Evolutionary conservation across 2,113 vertebrate genomes (phyloP).

Genomic region (Anas platyrhynchos): DNA sequence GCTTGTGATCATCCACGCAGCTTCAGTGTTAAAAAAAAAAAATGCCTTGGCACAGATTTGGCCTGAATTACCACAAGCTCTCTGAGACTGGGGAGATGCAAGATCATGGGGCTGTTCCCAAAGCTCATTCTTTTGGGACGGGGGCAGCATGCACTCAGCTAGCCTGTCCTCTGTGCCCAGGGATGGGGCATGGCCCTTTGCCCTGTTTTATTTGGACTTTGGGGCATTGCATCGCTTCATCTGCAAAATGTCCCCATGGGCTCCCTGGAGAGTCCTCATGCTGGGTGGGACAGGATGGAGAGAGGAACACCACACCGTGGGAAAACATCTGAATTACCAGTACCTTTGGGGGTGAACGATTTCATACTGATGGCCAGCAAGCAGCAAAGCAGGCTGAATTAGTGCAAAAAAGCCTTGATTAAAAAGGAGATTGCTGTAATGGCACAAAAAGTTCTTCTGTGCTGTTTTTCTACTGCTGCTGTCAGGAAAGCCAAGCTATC

Average conservation of each 20-base stretch:
- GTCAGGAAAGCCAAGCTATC: not conserved
- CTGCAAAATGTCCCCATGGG: not conserved
- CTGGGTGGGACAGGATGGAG: not conserved
- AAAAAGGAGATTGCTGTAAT: not conserved
- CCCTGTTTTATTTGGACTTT: not conserved
- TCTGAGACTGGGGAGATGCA: rapidly evolving
- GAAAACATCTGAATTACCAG: not conserved
- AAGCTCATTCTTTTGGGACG: not conserved
- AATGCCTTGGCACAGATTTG: not conserved
- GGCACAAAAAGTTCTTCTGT: not conserved
- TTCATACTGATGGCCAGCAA: not conserved
- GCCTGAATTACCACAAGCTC: not conserved
- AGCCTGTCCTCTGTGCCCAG: not conserved
- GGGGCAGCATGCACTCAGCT: rapidly evolving
- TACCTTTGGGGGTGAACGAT: not conserved
- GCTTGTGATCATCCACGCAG: not conserved
- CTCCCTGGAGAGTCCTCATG: not conserved
- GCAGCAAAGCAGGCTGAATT: not conserved
- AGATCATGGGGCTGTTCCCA: not conserved
- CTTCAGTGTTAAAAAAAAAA: not conserved
- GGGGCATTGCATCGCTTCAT: not conserved
- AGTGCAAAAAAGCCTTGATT: not conserved
- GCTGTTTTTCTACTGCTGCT: not conserved
- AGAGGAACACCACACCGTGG: rapidly evolving
- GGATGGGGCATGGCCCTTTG: rapidly evolving